Evolutionary conservation across 1,140 invertebrate species (phyloP).

Genomic region (Tribolium madens): DNA sequence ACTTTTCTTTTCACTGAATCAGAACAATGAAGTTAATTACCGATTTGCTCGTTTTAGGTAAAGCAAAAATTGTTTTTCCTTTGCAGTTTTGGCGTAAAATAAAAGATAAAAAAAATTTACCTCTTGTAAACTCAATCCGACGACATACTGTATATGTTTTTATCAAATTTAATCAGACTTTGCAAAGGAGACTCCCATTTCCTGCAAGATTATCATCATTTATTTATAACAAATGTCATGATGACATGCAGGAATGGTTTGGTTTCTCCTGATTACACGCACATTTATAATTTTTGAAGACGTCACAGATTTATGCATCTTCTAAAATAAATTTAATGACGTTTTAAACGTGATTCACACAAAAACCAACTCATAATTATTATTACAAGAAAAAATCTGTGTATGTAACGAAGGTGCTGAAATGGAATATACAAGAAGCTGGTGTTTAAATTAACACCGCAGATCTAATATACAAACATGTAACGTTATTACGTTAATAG

Average conservation of each 20-base stretch:
- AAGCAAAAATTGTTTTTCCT: too few species aligned
- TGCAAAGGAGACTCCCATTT: background rate
- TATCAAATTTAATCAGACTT: too few species aligned
- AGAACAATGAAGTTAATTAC: too few species aligned
- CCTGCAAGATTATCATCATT: background rate
- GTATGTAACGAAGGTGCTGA: slow-evolving; percentile 6
- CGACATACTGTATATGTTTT: too few species aligned
- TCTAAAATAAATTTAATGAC: slow-evolving; percentile 8
- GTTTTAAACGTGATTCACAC: slow-evolving; percentile 1
- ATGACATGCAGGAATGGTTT: background rate
- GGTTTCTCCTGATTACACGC: background rate
- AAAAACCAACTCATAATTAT: slow-evolving; percentile 14
- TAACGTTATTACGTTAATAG: slow-evolving; percentile 36
- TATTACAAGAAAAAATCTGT: slow-evolving; percentile 13
- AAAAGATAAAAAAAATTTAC: too few species aligned
- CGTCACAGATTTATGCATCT: slow-evolving; percentile 4
- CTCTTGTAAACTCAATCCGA: too few species aligned
- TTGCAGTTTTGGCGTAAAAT: too few species aligned
- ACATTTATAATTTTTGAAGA: too few species aligned
- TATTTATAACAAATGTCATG: background rate
- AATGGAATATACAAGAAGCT: background rate
- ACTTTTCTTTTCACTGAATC: too few species aligned
- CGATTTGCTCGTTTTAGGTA: too few species aligned
- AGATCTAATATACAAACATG: slow-evolving; percentile 18
- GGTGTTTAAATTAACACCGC: slow-evolving; percentile 26